These are phyloP conservation scores for Euplexia lucipara DNA, from an alignment of 2,888 invertebrate genomes.

Conservation along the genomic window DNA sequence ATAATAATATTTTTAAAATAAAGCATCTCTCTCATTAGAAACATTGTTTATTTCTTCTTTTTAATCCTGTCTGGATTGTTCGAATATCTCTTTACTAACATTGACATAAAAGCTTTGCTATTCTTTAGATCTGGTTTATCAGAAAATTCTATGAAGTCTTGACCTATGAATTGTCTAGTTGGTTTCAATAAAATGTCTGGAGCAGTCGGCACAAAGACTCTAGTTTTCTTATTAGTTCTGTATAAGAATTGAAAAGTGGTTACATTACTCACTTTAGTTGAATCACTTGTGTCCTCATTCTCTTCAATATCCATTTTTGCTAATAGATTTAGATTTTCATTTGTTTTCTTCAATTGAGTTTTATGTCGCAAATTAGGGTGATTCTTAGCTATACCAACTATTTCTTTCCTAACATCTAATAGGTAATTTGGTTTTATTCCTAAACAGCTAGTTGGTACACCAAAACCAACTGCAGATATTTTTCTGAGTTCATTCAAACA, in stretches of 20 bases:
- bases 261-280: not conserved
- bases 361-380: slow-evolving; percentile 57
- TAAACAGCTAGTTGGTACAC: slow-evolving; percentile 84
- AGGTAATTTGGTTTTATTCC: slow-evolving; percentile 76
- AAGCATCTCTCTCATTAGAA: slow-evolving; percentile 71
- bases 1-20: slow-evolving; percentile 80
- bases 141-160: slow-evolving; percentile 80
- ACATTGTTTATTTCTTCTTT: slow-evolving; percentile 72
- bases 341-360: slow-evolving; percentile 22
- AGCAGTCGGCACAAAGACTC: slow-evolving; percentile 79
- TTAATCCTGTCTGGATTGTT: slow-evolving; percentile 84
- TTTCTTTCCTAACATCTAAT: slow-evolving; percentile 67
- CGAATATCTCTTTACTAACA: slow-evolving; percentile 83
- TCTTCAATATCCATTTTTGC: slow-evolving; percentile 54
- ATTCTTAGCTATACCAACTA: slow-evolving; percentile 70
- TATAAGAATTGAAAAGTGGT: slow-evolving; percentile 76
- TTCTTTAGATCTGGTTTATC: slow-evolving; percentile 65
- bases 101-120: slow-evolving; percentile 78
- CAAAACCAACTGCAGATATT: slow-evolving; percentile 75
- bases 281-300: slow-evolving; percentile 4
- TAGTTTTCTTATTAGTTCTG: slow-evolving; percentile 78
- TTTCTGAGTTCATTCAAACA: slow-evolving; percentile 81
- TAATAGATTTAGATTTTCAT: slow-evolving; percentile 22
- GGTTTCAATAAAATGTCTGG: slow-evolving; percentile 45
- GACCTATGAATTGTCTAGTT: slow-evolving; percentile 75